Evolutionary conservation across 1,140 invertebrate genomes (phyloP), one percentile per base, ranked within the genome.

Genomic region (Drosophila tristis): DNA sequence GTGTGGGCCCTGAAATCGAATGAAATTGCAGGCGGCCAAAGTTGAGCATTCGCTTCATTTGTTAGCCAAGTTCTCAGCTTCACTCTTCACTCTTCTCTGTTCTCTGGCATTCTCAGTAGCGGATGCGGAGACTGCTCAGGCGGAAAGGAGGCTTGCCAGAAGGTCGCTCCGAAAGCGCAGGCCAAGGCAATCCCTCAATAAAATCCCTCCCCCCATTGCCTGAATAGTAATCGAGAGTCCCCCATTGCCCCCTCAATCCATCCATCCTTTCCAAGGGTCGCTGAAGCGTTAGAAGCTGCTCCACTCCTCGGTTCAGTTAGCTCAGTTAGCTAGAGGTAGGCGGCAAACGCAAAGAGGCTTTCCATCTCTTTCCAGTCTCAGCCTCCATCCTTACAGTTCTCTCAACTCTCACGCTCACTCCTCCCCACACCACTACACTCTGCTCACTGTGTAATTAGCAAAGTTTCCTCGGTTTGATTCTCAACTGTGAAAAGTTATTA

Each of bases 31-130:
- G 50, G 60, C 64, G 68, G 53, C 48, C 59, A 78, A 75, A 87
- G 82, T 86, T 86, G 39, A 78, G 77, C 74, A 55, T 47, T 75
- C 66, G 82, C 78, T 81, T 87, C 78, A 87, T 86, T 86, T 78
- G 82, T 87, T 68, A 75, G 66, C 66, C 66, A 70, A 70, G 66
- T 70, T 70, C 64, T 58, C 67, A 65, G 66, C 65, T 57, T 39
- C 35, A 39, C 35, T 11, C 65, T 57, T 39, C 35, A 39, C 35
- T 11, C 9, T 39, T 39, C 11, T 4, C 11, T 13, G 9, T 39
- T 39, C 9, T 39, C 35, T 13, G 35, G 35, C 9, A 11, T 39
- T 39, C 11, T 11, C 35, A 39, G 35, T 13, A 57, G 72, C 53
- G 71, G 71, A 61, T 63, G 61, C 61, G 59, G 48, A 64, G 55